Base-by-base conservation (phyloP, 2,797 vertebrate species). In the Lacerta bilineata region DNA sequence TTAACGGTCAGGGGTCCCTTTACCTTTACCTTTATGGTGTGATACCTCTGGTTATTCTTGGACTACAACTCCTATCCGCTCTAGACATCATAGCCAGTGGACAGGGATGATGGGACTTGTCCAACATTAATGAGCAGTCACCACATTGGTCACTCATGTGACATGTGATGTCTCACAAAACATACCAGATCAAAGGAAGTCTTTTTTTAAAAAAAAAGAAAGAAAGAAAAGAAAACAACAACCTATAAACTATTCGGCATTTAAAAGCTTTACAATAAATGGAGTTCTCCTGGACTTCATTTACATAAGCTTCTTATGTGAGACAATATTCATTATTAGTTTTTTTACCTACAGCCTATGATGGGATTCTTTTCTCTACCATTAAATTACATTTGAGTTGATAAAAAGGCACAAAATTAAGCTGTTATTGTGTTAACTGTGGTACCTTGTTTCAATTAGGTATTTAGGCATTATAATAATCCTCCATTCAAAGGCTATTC, bases 371-470 rank as follows among this genome's bases (percentile, higher is more conserved):
- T 5, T 39, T 36, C 71, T 64, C 7, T 33, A 61, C 71, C 41
- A 66, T 86, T 91, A 77, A 79, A 88, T 79, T 88, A 69, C 29
- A 36, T 71, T 59, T 71, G 20, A 7, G 11, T 89, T 68, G 64
- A 92, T 87, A 36, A 83, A 75, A 69, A 55, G 23, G 59, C 84
- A 86, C 79, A 6, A 64, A 59, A 55, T 66, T 85, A 80, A 88
- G 43, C 78, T 17, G 66, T 78, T 88, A 75, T 92, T 90, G 20
- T 78, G 95, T 89, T 79, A 89, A 90, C 82, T 59, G 39, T 90
- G 90, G 74, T 55, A 91, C 71, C 85, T 94, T 93, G 80, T 94
- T 95, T 95, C 88, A 77, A 90, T 94, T 93, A 95, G 69, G 7
- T 78, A 64, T 91, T 89, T 86, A 88, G 13, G 88, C 11, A 90